Percentiles rank a stretch among this genome's conserved stretches.
These are phyloP conservation scores for Gonatopus flavifemur DNA, from an alignment of 1,140 invertebrate species.

Conservation along the genomic window DNA sequence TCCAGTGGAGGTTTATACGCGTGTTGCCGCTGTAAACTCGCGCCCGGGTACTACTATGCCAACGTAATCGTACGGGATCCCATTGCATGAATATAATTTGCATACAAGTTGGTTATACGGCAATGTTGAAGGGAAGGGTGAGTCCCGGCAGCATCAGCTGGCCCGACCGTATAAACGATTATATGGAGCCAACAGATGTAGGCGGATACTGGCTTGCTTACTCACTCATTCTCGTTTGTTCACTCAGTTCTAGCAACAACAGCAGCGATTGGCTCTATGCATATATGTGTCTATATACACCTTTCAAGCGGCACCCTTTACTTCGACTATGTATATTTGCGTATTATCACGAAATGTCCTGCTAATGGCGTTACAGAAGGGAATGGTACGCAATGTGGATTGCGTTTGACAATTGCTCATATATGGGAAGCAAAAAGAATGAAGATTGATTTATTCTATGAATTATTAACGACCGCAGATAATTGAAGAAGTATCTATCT, in stretches of 20 bases:
- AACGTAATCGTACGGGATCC: conserved; percentile 56
- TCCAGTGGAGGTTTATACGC: conserved; percentile 54
- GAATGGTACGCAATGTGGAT: no score
- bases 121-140: no score
- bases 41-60: conserved; percentile 44
- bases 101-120: conserved; percentile 59
- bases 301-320: not conserved
- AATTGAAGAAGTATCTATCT: no score
- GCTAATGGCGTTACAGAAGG: conserved; percentile 30
- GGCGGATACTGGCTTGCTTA: conserved; percentile 45
- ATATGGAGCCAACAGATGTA: conserved; percentile 59
- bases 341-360: conserved; percentile 37
- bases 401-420: no score
- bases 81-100: conserved; percentile 61
- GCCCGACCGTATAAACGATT: conserved; percentile 58
- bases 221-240: conserved; percentile 9
- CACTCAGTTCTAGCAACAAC: no score
- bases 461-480: no score
- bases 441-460: no score
- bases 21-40: conserved; percentile 57
- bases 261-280: not conserved
- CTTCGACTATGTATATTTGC: conserved; percentile 10
- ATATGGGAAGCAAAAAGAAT: no score
- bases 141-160: conserved; percentile 57
- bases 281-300: not conserved